phyloP scores from a whole-genome alignment of 2,113 vertebrate genomes.

The Propithecus coquereli region DNA sequence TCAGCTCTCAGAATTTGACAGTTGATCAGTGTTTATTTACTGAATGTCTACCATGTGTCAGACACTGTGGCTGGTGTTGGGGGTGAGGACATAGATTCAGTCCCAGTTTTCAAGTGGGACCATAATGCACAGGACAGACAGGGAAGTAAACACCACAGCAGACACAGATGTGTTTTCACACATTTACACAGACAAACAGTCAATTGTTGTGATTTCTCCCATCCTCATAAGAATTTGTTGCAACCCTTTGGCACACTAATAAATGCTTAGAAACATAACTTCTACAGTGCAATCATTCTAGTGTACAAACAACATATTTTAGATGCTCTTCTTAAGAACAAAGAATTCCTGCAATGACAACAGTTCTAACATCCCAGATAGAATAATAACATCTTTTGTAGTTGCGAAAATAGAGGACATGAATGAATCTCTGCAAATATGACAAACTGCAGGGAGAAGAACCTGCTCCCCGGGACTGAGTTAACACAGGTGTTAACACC shows the following conservation, averaged over 20 bases:
- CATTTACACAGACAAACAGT: accelerated
- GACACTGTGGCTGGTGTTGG: background rate
- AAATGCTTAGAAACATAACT: background rate
- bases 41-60: background rate
- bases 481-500: no score
- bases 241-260: background rate
- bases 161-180: background rate
- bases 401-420: background rate
- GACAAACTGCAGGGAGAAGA: background rate
- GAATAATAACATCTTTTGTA: background rate
- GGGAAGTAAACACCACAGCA: background rate
- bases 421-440: background rate
- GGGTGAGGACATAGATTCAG: accelerated
- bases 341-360: background rate
- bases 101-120: background rate
- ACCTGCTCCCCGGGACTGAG: accelerated
- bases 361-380: background rate
- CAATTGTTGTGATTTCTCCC: background rate
- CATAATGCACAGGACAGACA: accelerated
- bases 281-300: background rate
- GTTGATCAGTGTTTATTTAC: no score
- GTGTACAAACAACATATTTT: background rate
- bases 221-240: background rate
- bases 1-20: background rate
- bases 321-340: background rate